These are phyloP conservation scores for Agriopis leucophaearia DNA, from an alignment of 2,888 invertebrate genomes.

Conservation along the genomic window DNA sequence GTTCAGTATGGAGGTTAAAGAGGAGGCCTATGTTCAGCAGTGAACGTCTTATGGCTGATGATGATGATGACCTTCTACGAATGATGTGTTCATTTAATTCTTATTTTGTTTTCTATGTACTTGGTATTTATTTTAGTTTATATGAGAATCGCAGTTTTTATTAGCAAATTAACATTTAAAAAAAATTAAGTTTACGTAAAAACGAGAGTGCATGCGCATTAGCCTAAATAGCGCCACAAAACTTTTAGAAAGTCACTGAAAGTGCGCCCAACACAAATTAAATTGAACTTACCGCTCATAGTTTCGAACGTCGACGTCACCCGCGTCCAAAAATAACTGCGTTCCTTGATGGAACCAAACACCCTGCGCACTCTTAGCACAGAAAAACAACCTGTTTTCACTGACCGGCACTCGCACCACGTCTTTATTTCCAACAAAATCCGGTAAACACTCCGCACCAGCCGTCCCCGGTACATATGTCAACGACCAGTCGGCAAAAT, in stretches of 20 bases:
- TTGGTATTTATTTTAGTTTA: too few relatives aligned
- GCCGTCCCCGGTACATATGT: slow-evolving; percentile 62
- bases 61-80: too few relatives aligned
- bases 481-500: slow-evolving; percentile 69
- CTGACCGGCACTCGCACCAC: slow-evolving; percentile 58
- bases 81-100: too few relatives aligned
- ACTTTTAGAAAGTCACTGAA: slow-evolving; percentile 11
- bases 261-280: slow-evolving; percentile 23
- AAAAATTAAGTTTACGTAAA: not conserved
- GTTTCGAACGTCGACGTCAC: slow-evolving; percentile 72
- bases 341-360: slow-evolving; percentile 74
- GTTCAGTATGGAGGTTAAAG: too few relatives aligned
- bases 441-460: slow-evolving; percentile 56
- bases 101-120: too few relatives aligned
- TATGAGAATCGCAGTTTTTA: too few relatives aligned
- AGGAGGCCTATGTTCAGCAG: too few relatives aligned
- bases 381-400: slow-evolving; percentile 69
- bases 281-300: slow-evolving; percentile 62
- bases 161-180: not conserved
- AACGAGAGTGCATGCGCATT: slow-evolving; percentile 19
- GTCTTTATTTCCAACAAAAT: slow-evolving; percentile 55
- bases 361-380: slow-evolving; percentile 66
- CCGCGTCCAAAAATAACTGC: slow-evolving; percentile 74
- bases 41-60: too few relatives aligned
- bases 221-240: slow-evolving; percentile 1